Percentiles rank a stretch among this genome's conserved stretches.
phyloP scores from a whole-genome alignment of 2,797 vertebrate species.

The Argya squamiceps region DNA sequence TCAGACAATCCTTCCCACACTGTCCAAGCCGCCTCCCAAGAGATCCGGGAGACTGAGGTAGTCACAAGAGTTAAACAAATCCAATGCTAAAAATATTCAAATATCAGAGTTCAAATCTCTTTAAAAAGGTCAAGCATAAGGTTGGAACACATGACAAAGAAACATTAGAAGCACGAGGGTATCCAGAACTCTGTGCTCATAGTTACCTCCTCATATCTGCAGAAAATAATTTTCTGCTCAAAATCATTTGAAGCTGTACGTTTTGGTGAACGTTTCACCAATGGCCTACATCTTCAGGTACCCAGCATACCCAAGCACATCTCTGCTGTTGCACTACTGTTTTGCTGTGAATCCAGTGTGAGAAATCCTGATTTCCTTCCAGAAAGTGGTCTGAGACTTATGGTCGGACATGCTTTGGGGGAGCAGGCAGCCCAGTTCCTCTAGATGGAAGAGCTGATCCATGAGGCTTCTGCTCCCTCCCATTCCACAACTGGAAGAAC shows the following conservation, averaged over 20 bases:
- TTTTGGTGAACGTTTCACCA: neutral
- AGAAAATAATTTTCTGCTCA: neutral
- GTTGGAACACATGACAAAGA: conserved; percentile 61
- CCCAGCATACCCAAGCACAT: neutral
- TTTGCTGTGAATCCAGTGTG: neutral
- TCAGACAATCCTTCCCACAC: neutral
- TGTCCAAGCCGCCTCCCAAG: fast-evolving
- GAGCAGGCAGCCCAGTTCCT: neutral
- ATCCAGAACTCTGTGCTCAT: neutral
- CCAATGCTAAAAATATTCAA: conserved; percentile 71
- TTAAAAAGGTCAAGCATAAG: conserved; percentile 65
- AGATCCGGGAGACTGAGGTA: neutral
- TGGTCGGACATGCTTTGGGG: neutral
- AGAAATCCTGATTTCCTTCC: neutral
- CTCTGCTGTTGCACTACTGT: neutral
- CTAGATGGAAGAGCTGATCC: neutral
- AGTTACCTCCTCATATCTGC: neutral
- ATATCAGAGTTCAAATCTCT: conserved; percentile 80
- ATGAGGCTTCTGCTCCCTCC: neutral
- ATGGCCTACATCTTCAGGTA: neutral
- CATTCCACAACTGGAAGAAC: neutral
- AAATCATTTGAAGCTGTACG: neutral
- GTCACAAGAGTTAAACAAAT: conserved; percentile 39
- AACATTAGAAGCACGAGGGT: neutral
- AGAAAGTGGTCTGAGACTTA: neutral